Base-by-base conservation (phyloP, 2,888 invertebrate species). In the Orthosia gothica region DNA sequence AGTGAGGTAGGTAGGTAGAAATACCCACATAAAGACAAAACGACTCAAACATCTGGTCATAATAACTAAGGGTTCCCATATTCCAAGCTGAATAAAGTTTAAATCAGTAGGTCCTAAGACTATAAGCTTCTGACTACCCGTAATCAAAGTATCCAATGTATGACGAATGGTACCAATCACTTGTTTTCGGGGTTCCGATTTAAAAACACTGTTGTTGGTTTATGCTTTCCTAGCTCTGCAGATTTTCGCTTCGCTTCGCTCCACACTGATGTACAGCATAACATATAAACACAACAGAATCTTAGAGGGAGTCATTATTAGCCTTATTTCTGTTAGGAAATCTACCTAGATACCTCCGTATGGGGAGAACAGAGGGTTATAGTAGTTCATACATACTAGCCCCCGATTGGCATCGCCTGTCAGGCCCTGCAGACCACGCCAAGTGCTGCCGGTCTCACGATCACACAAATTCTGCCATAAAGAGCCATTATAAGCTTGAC, bases 71-170 rank as follows among this genome's bases (percentile, higher is more conserved):
- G 5, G 1, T 61, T 45, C n/a, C n/a, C 3, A 61, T 16, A 26
- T 49, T 55, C 16, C 13, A 59, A 68, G n/a, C n/a, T 40, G n/a
- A 26, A 70, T 18, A 3, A 18, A 61, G 40, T 71, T 57, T 55
- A 15, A 59, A 69, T 54, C 47, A 62, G 59, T 50, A 45, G n/a
- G 40, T 45, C 58, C 5, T 32, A 20, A 59, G 23, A n/a, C 32
- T 47, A 23, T 68, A 77, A 67, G 13, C 23, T 77, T 26, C 23
- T 15, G 40, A 54, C 15, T 45, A 65, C 26, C 15, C 15, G 15
- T 15, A 49, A 47, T 13, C 54, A 9, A 40, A 23, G 15, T 58
- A 23, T 23, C 16, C 47, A 78, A 59, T 47, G 16, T 49, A 47
- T 58, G 20, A 58, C 1, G 20, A 57, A 70, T 47, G 26, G 16